Percentiles rank a stretch among this genome's conserved stretches.
These are phyloP conservation scores for Vulpes lagopus DNA, from an alignment of 2,113 vertebrate species.

Conservation along the genomic window DNA sequence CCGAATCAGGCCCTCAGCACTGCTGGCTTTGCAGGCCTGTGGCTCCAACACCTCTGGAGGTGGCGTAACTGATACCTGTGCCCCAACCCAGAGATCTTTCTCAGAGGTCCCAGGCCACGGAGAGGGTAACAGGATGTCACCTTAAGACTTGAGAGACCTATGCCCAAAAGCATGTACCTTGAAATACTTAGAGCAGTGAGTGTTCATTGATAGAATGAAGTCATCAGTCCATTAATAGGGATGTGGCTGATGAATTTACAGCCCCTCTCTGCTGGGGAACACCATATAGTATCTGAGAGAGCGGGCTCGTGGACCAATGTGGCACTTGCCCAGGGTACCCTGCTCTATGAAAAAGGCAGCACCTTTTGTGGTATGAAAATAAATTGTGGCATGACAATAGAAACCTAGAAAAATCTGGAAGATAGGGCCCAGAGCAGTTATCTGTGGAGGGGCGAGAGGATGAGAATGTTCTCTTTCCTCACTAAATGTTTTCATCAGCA, in stretches of 20 bases:
- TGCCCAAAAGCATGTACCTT: not conserved
- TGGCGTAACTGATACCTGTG: not conserved
- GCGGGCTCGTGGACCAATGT: accelerated
- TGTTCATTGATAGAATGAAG: not conserved
- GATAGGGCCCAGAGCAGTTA: not conserved
- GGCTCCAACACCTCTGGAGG: not conserved
- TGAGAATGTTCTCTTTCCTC: not conserved
- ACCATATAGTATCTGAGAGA: not conserved
- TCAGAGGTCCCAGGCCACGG: not conserved
- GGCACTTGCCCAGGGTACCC: not conserved
- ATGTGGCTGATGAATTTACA: not conserved
- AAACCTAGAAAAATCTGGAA: not conserved
- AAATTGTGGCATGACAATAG: not conserved
- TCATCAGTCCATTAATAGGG: accelerated
- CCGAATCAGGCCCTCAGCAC: accelerated
- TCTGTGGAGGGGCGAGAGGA: not conserved
- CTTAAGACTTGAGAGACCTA: not conserved
- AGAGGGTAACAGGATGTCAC: not conserved
- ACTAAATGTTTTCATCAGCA: not conserved
- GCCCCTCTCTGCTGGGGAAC: not conserved
- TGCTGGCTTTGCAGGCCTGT: not conserved
- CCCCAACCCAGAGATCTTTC: not conserved
- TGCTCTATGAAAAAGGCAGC: not conserved
- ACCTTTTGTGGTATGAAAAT: not conserved
- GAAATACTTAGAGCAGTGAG: not conserved